Evolutionary conservation across 2,888 invertebrate genomes (phyloP).

Genomic region (Zaprionus lineosus): DNA sequence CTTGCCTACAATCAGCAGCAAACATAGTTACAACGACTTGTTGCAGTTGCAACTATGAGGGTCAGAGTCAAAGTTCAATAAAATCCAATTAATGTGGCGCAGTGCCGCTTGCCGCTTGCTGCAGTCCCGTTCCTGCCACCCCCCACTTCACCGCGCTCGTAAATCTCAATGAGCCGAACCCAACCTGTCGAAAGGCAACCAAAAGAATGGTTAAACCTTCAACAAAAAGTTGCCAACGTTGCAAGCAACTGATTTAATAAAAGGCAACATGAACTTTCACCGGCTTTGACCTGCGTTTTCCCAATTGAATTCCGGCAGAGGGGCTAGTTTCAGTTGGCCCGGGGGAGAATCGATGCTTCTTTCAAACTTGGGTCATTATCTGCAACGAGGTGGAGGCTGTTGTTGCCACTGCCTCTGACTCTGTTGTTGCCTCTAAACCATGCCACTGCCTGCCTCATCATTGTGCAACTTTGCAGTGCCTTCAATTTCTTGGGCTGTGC

Average conservation of each 20-base stretch:
- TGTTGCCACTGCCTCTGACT: not conserved
- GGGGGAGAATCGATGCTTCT: not conserved
- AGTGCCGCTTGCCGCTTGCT: not conserved
- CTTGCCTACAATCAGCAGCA: conserved; percentile 31
- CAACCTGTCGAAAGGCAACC: conserved; percentile 38
- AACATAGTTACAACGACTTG: conserved; percentile 28
- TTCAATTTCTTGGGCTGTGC: conserved; percentile 20
- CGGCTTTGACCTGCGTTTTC: conserved; percentile 14
- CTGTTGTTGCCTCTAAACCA: no score
- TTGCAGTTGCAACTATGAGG: conserved; percentile 63
- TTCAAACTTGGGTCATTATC: conserved; percentile 17
- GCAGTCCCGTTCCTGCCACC: not conserved
- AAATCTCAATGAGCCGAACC: conserved; percentile 59
- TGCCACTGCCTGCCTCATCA: not conserved
- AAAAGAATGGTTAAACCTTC: conserved; percentile 26
- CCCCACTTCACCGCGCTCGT: conserved; percentile 35
- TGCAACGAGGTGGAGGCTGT: conserved; percentile 23
- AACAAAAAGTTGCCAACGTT: conserved; percentile 46
- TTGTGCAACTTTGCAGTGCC: conserved; percentile 7
- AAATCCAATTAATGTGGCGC: conserved; percentile 75
- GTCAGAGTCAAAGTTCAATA: conserved; percentile 80
- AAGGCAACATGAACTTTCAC: conserved; percentile 66
- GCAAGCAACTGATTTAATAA: conserved; percentile 60
- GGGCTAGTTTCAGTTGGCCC: not conserved
- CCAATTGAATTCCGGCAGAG: conserved; percentile 25